phyloP scores from a whole-genome alignment of 2,888 invertebrate genomes.

The Trissolcus brochymenae region DNA sequence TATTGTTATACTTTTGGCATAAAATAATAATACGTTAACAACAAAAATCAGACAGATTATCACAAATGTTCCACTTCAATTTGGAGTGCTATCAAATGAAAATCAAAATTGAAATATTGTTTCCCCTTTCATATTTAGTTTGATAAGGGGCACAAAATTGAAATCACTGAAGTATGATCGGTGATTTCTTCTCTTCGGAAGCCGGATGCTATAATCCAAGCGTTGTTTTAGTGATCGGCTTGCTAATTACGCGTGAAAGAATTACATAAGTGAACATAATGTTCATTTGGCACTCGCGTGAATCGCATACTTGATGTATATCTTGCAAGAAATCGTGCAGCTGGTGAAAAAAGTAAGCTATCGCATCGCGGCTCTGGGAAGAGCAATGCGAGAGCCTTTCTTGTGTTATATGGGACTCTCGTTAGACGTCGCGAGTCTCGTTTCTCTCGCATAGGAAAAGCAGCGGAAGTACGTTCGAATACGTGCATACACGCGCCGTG shows the following conservation, averaged over 20 bases:
- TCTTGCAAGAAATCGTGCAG: constrained; percentile 41
- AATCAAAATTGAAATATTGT: too few species aligned
- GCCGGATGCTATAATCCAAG: constrained; percentile 18
- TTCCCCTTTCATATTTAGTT: too few species aligned
- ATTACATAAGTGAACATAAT: constrained; percentile 46
- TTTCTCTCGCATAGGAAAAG: constrained; percentile 48
- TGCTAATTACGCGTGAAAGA: constrained; percentile 49
- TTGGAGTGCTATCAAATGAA: too few species aligned
- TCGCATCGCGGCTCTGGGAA: constrained; percentile 44
- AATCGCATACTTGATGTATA: constrained; percentile 33
- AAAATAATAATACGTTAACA: too few species aligned
- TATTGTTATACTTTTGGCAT: too few species aligned
- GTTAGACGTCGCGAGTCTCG: constrained; percentile 36
- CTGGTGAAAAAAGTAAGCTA: constrained; percentile 46
- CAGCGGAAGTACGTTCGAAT: constrained; percentile 48
- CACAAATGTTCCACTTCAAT: too few species aligned
- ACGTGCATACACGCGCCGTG: constrained; percentile 15
- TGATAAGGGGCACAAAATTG: background rate
- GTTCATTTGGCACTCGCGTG: constrained; percentile 22
- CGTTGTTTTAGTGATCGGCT: constrained; percentile 33
- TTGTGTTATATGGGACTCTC: constrained; percentile 41
- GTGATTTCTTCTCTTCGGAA: constrained; percentile 22
- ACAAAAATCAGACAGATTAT: too few species aligned
- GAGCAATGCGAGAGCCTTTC: constrained; percentile 44
- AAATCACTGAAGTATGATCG: background rate